Base-by-base conservation (phyloP, 2,113 vertebrate species). In the Elephas maximus region DNA sequence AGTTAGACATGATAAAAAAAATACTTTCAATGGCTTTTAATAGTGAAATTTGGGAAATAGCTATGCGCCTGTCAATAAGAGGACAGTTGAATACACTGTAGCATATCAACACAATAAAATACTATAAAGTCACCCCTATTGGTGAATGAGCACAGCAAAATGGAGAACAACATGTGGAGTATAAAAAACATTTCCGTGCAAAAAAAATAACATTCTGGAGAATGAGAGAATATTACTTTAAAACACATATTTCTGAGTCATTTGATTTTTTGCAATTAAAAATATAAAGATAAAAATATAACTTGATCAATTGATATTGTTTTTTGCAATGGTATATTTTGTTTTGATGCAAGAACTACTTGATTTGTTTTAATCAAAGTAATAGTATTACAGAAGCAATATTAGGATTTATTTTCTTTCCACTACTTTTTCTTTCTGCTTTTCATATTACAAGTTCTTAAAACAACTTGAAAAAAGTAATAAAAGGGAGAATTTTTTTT, bases 31-130 rank as follows among this genome's bases (percentile, higher is more conserved):
- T 65, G 18, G 28, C n/a, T 90, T 92, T 37, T 57, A 69, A 76
- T 41, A 92, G 30, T 77, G 28, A 79, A 48, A 96, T 97, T 86
- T 1, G 20, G 6, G 23, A 90, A 97, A 74, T 8, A 85, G 10
- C 28, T 93, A 28, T 2, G 0, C 60, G 21, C 0, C 23, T 73
- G 10, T 94, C 65, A 65, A 24, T 90, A 73, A 69, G 5, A 51
- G 48, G 7, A 33, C 17, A 92, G 8, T n/a, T 92, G 14, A 37
- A 60, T 57, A 57, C 33, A 80, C 18, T 87, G 17, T 8, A 69
- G 57, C 24, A 41, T 10, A 91, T 53, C 24, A 24, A 63, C 30
- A 74, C 2, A 84, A 74, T 23, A 65, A 77, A 94, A 89, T 79
- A 74, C 24, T 60, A 28, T 37, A 88, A 67, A 71, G 14, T 62